A percentile compares a stretch with the other conserved stretches of the same genome.
Conservation (phyloP, 2,113 vertebrate genomes). For the Alligator sinensis region DNA sequence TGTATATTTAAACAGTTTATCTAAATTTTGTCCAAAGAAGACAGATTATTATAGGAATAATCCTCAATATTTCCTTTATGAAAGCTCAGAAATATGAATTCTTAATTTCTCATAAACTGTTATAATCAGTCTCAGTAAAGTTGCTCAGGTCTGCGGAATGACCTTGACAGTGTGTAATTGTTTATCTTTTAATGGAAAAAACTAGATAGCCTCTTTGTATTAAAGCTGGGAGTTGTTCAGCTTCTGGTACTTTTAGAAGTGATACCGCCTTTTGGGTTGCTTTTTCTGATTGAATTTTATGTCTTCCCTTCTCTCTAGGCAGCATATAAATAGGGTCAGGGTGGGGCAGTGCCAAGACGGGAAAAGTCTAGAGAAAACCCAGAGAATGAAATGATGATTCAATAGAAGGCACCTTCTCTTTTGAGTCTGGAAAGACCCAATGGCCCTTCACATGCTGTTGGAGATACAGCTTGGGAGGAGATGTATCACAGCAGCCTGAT, state of each 20-base stretch:
- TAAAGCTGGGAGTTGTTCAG: constrained; percentile 19
- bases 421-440: neutral
- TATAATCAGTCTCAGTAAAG: neutral
- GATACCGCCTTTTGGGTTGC: neutral
- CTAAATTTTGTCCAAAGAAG: neutral
- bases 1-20: neutral
- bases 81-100: constrained; percentile 39
- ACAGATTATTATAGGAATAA: constrained; percentile 43
- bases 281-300: too few species aligned
- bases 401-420: neutral
- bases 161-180: neutral
- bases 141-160: neutral
- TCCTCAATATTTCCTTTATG: constrained; percentile 46
- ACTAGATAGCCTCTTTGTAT: constrained; percentile 21
- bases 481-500: neutral
- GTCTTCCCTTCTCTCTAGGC: neutral
- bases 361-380: neutral
- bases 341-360: too few species aligned
- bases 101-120: constrained; percentile 53
- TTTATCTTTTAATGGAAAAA: constrained; percentile 36
- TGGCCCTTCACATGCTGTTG: neutral
- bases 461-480: neutral
- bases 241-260: neutral
- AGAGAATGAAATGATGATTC: too few species aligned
- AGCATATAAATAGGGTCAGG: neutral